Evolutionary conservation across 2,888 invertebrate species (phyloP), one percentile per base, ranked within the genome.

Genomic region (Drosophila phalerata): DNA sequence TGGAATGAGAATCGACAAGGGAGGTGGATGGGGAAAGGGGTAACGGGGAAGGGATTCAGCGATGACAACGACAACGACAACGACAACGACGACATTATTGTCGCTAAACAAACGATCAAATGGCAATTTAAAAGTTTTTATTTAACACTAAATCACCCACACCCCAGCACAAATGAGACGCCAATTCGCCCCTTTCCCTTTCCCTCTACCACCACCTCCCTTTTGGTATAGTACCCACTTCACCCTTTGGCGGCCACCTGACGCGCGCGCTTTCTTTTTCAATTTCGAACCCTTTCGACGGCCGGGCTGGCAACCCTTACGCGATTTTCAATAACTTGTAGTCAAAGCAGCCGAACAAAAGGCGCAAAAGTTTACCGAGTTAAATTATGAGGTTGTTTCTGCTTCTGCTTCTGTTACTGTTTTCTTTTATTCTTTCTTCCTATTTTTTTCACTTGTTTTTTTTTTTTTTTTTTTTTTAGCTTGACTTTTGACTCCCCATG

Each of bases 91-190:
- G 79, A 81, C 85, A 90, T 91, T 91, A 89, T 91, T 91, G 91
- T 89, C 91, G 89, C 91, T 91, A 91, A 90, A 91, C 90, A 91
- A 91, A 91, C 91, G 91, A 91, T 91, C 91, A 91, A 91, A 91
- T 91, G 90, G 88, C 91, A 91, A 91, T 91, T 91, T 91, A 90
- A 89, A 90, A 90, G 87, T 87, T 88, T 87, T 87, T 87, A 87
- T 87, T 87, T 88, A 87, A 87, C 87, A 87, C 88, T 87, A 87
- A 87, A 87, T 87, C 88, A 87, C 86, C 88, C 86, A 86, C 85
- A 82, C 82, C 79, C 72, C 40, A n/a, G 43, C 71, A 65, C 60
- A 69, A 77, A 77, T 68, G 78, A 77, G 78, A 68, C 69, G 64
- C 57, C 65, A 66, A 49, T 9, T 0, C 64, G 30, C 45, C 34